A percentile compares a stretch with the other conserved stretches of the same genome.
These are phyloP conservation scores for Adelges cooleyi DNA, from an alignment of 1,140 invertebrate genomes.

Conservation along the genomic window DNA sequence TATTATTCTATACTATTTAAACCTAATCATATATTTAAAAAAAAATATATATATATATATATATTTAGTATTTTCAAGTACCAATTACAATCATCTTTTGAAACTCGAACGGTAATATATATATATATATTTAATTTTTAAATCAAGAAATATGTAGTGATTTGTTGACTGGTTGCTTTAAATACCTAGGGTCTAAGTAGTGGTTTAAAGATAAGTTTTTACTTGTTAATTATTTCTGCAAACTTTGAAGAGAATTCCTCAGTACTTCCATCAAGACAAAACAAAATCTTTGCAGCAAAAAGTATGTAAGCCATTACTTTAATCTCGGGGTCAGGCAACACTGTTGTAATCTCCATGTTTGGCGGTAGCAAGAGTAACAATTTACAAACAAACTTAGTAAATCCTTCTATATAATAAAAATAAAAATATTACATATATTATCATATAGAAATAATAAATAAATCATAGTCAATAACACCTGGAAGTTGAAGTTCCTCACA, in stretches of 20 bases:
- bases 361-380: not conserved
- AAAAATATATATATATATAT: too few relatives aligned
- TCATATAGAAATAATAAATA: not conserved
- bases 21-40: too few relatives aligned
- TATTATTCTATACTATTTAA: too few relatives aligned
- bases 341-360: not conserved
- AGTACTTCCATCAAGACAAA: slow-evolving; percentile 13
- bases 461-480: not conserved
- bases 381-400: slow-evolving; percentile 6
- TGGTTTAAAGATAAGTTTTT: too few relatives aligned
- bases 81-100: too few relatives aligned
- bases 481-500: slow-evolving; percentile 22
- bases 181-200: too few relatives aligned
- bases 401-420: not conserved
- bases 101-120: too few relatives aligned
- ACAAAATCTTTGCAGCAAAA: slow-evolving; percentile 23
- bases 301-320: slow-evolving; percentile 21
- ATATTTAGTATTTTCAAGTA: too few relatives aligned
- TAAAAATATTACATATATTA: not conserved
- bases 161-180: too few relatives aligned
- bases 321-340: slow-evolving; percentile 6
- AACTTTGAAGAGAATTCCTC: slow-evolving; percentile 5
- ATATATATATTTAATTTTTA: too few relatives aligned
- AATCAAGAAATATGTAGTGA: too few relatives aligned
- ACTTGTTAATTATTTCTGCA: slow-evolving; percentile 18